These are phyloP conservation scores for Carapus acus DNA, from an alignment of 2,797 vertebrate species.

Conservation along the genomic window DNA sequence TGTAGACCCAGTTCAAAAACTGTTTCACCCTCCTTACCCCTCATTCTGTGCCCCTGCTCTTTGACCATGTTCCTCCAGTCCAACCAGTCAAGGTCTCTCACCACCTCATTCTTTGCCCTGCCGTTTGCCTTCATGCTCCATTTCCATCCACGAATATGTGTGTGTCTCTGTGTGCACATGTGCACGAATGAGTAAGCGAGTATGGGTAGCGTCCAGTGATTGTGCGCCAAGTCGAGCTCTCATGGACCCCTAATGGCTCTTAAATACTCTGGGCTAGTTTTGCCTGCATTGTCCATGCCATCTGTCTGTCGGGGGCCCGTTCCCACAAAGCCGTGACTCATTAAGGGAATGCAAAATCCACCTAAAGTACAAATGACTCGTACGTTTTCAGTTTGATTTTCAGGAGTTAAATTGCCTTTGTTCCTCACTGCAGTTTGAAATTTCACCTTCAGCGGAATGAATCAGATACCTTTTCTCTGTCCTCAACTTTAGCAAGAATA, in stretches of 20 bases:
- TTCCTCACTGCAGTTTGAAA: constrained; percentile 11
- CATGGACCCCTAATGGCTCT: constrained; percentile 60
- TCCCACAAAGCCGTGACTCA: constrained; percentile 39
- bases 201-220: constrained; percentile 36
- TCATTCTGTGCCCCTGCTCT: constrained; percentile 3
- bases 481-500: background rate
- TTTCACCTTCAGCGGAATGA: constrained; percentile 1
- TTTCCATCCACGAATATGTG: constrained; percentile 37
- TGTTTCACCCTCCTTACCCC: background rate
- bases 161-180: constrained; percentile 23
- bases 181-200: constrained; percentile 21
- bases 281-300: constrained; percentile 44
- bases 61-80: constrained; percentile 11
- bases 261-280: constrained; percentile 58
- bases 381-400: background rate
- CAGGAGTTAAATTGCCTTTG: background rate
- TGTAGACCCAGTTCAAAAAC: constrained; percentile 2
- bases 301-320: constrained; percentile 55
- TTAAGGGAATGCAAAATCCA: constrained; percentile 27
- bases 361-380: constrained; percentile 30
- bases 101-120: constrained; percentile 43
- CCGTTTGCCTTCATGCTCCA: constrained; percentile 59
- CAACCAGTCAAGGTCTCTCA: constrained; percentile 38
- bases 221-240: constrained; percentile 56
- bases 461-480: background rate